Evolutionary conservation across 2,113 vertebrate genomes (phyloP).

Genomic region (Budorcas taxicolor): DNA sequence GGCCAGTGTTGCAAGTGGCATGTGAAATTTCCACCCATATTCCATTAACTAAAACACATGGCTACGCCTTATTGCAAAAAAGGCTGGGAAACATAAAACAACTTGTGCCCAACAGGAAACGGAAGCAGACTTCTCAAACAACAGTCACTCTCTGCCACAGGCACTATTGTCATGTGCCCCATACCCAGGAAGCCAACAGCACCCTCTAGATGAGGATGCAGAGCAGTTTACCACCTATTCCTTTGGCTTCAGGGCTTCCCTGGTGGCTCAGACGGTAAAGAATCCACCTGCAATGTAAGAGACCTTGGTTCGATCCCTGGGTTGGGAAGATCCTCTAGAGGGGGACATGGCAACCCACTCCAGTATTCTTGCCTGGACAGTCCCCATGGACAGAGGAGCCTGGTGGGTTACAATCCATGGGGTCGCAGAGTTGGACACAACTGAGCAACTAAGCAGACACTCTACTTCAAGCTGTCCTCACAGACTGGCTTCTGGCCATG

Average conservation of each 20-base stretch:
- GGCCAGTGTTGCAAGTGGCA: not conserved
- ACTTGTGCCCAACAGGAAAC: not conserved
- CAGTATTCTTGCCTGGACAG: not conserved
- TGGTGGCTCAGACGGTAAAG: not conserved
- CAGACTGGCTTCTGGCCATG: not conserved
- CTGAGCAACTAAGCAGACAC: not conserved
- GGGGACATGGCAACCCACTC: not conserved
- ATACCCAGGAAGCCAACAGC: accelerated
- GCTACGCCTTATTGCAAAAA: not conserved
- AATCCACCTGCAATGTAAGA: not conserved
- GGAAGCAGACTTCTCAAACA: not conserved
- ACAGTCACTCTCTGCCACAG: not conserved
- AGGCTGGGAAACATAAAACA: not conserved
- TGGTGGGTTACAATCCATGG: not conserved
- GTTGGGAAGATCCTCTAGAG: not conserved
- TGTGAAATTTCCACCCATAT: not conserved
- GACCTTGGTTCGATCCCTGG: not conserved
- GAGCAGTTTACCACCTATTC: not conserved
- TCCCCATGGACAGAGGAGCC: not conserved
- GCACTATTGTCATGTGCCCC: not conserved
- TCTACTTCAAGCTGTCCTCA: not conserved
- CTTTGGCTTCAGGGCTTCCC: not conserved
- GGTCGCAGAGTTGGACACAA: not conserved
- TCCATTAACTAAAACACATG: not conserved
- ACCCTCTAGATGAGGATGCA: too few species aligned